Base-by-base conservation (phyloP, 1,140 invertebrate genomes). In the Agrilus planipennis region DNA sequence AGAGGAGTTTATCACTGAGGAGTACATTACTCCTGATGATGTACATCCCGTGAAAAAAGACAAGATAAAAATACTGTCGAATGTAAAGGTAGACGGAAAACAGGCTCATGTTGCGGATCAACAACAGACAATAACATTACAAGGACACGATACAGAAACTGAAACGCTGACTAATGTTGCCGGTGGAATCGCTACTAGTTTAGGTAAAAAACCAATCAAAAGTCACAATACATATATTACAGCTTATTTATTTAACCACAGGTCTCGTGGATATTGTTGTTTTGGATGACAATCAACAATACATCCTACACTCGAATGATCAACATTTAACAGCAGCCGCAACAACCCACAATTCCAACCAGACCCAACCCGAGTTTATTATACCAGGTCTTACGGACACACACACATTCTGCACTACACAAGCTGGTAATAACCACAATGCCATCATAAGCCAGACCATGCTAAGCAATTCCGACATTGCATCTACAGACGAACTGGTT, bases 81-180 rank as follows among this genome's bases (percentile, higher is more conserved):
- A 59, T 39, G 51, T 57, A 6, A 57, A 57, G 41, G 38, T 23
- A 2, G 38, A 43, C 39, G 18, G 16, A 20, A n/a, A 44, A 28
- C 22, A 30, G 12, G 16, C 17, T 12, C 14, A 17, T 4, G 14
- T 4, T 4, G 16, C 30, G 4, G 14, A 32, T 32, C 6, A 18
- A 15, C 46, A 45, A 15, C 25, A 45, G 25, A 11, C 40, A 11
- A 38, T 50, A 2, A 32, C 58, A 3, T 34, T 64, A 11, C 63
- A 67, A 38, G 18, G 38, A 40, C 67, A 64, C 2, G 70, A 65
- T 18, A 67, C 67, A 0, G 68, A 73, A 54, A 68, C 68, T 0
- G 71, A 75, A 54, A 64, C 69, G n/a, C 51, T 74, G 14, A 68
- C 60, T 31, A 68, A 69, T 42, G 69, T 74, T 1, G 68, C 69